phyloP scores from a whole-genome alignment of 1,140 invertebrate species.

The Batillaria attramentaria region DNA sequence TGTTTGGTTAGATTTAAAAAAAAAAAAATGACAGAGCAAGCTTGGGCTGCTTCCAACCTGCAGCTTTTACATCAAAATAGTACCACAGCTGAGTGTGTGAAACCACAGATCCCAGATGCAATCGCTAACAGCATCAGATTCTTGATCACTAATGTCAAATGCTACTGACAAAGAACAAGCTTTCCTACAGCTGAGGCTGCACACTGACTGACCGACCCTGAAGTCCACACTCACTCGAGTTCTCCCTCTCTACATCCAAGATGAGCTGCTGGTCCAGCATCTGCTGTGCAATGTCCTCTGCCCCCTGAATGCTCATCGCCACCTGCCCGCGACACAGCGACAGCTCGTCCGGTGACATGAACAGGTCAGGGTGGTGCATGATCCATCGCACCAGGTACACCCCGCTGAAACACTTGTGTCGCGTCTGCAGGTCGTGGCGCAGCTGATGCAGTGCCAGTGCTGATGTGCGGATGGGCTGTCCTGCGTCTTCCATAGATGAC shows the following conservation, averaged over 20 bases:
- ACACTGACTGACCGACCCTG: too few relatives aligned
- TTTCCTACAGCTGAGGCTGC: too few relatives aligned
- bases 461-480: slow-evolving; percentile 21
- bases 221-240: slow-evolving; percentile 4
- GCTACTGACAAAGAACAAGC: too few relatives aligned
- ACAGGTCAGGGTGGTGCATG: slow-evolving; percentile 43
- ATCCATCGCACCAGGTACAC: slow-evolving; percentile 60
- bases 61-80: too few relatives aligned
- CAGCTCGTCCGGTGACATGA: slow-evolving; percentile 27
- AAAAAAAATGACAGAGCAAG: too few relatives aligned
- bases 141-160: too few relatives aligned
- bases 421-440: slow-evolving; percentile 53
- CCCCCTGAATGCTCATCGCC: slow-evolving; percentile 33
- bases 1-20: too few relatives aligned
- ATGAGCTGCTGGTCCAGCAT: slow-evolving; percentile 52
- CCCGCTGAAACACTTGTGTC: slow-evolving; percentile 64
- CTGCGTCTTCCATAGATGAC: slow-evolving; percentile 24
- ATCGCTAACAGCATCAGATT: too few relatives aligned
- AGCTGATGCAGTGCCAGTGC: slow-evolving; percentile 50
- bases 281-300: slow-evolving; percentile 45
- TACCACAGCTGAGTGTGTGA: too few relatives aligned
- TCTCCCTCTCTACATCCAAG: slow-evolving; percentile 47
- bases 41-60: too few relatives aligned
- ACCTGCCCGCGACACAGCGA: neutral
- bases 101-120: neutral